Evolutionary conservation across 2,113 vertebrate genomes (phyloP), one percentile per base, ranked within the genome.

Genomic region (Numida meleagris): DNA sequence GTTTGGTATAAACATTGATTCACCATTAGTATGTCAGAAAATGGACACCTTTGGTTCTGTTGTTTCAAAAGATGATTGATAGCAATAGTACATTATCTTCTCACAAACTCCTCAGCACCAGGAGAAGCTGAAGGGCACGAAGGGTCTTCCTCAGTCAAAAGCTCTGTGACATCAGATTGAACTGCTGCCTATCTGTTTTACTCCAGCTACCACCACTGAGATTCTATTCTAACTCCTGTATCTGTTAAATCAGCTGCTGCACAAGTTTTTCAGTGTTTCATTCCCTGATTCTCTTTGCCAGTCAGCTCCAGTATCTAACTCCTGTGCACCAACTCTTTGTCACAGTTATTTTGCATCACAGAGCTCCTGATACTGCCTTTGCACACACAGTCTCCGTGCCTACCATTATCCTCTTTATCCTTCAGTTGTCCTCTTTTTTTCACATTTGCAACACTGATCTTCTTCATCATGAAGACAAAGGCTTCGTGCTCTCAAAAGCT

Each of bases 81-180:
- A 67, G 14, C 27, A 46, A 33, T 8, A 25, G 14, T 20, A 16
- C 13, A 5, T 48, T 65, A 7, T 68, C 27, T 59, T 73, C 58
- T 61, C 34, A 17, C 12, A 48, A 23, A 10, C 14, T 50, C 11
- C 43, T 59, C 33, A 74, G 16, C 36, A 34, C 11, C 15, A 75
- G 57, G 24, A 57, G 25, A 17, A 67, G n/a, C 4, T 46, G 68
- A 50, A 6, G 4, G 19, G 5, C 18, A 10, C 10, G 0, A 0
- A 29, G 3, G 12, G 2, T 75, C 53, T 68, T 76, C 40, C 16
- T 67, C 1, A 1, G 27, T 8, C 25, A n/a, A 4, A 15, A 48
- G 6, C 38, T 33, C 50, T 16, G 17, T 45, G 27, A 4, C 2
- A 27, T 82, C 53, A 31, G 48, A 57, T 10, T 27, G 48, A 82